A percentile compares a stretch with the other conserved stretches of the same genome.
Evolutionary conservation across 1,140 invertebrate genomes (phyloP).

Genomic region (Drosophila willistoni): DNA sequence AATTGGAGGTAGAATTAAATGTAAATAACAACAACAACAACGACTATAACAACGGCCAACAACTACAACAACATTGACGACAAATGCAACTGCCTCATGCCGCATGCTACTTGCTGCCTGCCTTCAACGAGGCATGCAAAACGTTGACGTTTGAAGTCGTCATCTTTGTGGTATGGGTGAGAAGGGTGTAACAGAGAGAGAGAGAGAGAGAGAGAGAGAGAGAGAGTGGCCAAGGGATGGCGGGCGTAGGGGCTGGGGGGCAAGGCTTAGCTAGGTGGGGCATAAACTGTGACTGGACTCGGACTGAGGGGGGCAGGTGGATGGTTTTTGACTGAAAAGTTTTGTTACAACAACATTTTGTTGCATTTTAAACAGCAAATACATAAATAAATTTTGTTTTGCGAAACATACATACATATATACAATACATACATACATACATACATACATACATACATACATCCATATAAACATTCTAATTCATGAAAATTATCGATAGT

Average conservation of each 20-base stretch:
- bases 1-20: constrained; percentile 58
- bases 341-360: constrained; percentile 46
- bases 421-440: too few species aligned
- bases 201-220: background rate
- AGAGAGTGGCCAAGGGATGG: background rate
- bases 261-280: background rate
- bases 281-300: background rate
- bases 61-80: constrained; percentile 39
- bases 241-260: constrained; percentile 1
- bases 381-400: constrained; percentile 1
- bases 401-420: background rate
- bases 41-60: constrained; percentile 23
- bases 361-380: constrained; percentile 63
- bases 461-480: too few species aligned
- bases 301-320: background rate
- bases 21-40: constrained; percentile 45
- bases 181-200: background rate
- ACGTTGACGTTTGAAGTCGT: constrained; percentile 78
- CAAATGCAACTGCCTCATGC: constrained; percentile 30
- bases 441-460: background rate
- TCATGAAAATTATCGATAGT: constrained; percentile 6
- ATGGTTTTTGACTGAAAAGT: constrained; percentile 53
- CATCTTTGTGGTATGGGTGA: constrained; percentile 55
- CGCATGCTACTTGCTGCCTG: constrained; percentile 36
- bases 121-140: constrained; percentile 80